Evolutionary conservation across 2,113 vertebrate species (phyloP), one percentile per base, ranked within the genome.

Genomic region (Plecotus auritus): DNA sequence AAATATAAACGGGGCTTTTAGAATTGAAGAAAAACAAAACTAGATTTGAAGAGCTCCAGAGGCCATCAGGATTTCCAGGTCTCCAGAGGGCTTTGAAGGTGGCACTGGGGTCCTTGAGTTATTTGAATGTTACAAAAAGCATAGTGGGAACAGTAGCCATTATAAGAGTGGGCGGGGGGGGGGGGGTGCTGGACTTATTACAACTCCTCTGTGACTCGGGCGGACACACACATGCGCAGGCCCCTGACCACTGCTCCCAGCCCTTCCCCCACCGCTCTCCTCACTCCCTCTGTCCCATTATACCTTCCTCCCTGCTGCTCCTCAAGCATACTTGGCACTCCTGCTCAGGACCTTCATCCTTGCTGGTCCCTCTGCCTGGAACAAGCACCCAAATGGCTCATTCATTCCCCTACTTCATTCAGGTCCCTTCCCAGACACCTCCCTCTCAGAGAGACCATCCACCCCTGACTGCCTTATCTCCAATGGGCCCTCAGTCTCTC

Each of bases 1-100:
- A 96, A 87, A 91, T 40, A 85, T 22, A 82, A 86, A 94, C 13
- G 67, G 32, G 26, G 32, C 40, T 80, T 92, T 88, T n/a, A 35
- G 30, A 28, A 64, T 61, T 73, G 28, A 93, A 91, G 35, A 82
- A 66, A 85, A 85, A 88, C 22, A 69, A 69, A 91, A 85, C 32
- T 40, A 64, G 26, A 93, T 37, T 81, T 91, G 74, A 92, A 90
- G 76, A 73, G 78, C 67, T 40, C 22, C n/a, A 13, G 28, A 73
- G 23, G n/a, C 16, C 49, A 88, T 47, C 70, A 40, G 61, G 37
- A 12, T 56, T 87, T 81, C 56, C 20, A 30, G 13, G 49, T 84
- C 17, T 10, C 66, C 54, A 16, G 2, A 6, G 45, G 70, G 26
- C 87, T 94, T 66, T 47, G 54, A 88, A 76, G 10, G 37, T 76